Evolutionary conservation across 2,113 vertebrate species (phyloP).

Genomic region (Colinus virginianus): DNA sequence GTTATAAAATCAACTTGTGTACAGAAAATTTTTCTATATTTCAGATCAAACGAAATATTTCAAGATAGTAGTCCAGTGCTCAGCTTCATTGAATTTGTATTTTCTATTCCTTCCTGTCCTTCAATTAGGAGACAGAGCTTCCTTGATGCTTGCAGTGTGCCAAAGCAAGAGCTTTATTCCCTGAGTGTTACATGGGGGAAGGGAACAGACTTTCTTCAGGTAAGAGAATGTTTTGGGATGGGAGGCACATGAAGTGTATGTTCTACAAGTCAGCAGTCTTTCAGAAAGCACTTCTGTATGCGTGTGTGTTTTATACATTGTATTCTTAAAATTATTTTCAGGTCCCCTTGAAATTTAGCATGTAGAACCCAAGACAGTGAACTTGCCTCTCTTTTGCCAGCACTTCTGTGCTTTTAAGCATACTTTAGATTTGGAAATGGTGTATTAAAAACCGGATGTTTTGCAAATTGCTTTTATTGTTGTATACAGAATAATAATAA

Average conservation of each 20-base stretch:
- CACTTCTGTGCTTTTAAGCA: background rate
- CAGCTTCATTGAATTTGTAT: background rate
- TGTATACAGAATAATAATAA: background rate
- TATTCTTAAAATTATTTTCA: background rate
- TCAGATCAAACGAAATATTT: background rate
- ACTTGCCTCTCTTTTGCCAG: background rate
- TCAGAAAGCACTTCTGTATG: background rate
- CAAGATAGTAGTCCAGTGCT: background rate
- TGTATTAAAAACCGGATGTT: background rate
- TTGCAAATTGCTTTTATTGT: background rate
- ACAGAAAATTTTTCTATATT: background rate
- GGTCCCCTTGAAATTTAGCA: background rate
- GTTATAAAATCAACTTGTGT: background rate
- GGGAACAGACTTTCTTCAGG: background rate
- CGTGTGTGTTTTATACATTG: too few relatives aligned
- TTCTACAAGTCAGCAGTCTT: background rate
- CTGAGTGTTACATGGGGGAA: accelerated
- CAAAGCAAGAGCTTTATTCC: background rate
- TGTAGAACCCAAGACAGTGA: background rate
- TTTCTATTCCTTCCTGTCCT: background rate
- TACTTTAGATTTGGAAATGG: background rate
- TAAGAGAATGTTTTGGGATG: background rate
- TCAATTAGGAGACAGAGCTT: background rate
- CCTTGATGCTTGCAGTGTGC: too few relatives aligned
- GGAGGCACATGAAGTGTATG: background rate